Base-by-base conservation (phyloP, 2,888 invertebrate species). In the Dimorphilus gyrociliatus region DNA sequence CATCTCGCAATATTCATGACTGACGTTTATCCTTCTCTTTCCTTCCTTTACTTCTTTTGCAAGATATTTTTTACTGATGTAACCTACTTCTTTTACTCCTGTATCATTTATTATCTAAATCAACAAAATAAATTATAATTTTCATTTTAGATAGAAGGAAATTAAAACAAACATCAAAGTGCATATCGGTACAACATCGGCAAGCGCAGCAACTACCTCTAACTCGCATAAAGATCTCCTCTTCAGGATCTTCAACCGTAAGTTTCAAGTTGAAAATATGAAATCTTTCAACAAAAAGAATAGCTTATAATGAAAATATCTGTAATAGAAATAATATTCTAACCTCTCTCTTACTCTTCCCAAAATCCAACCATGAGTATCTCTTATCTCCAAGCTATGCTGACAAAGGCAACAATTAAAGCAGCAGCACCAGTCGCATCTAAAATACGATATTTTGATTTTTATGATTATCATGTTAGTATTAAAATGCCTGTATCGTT, bases 1-100 rank as follows among this genome's bases (percentile, higher is more conserved):
- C 15, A 46, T 39, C n/a, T 45, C 42, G 27, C 44, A 45, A 33
- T 42, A 40, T 23, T 46, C 46, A 26, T 46, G 46, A 21, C 45
- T 45, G 4, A 42, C 40, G 26, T 46, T 46, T n/a, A 46, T 29
- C 18, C 34, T n/a, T n/a, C n/a, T n/a, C n/a, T n/a, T n/a, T n/a
- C n/a, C 25, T n/a, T 25, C 14, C 13, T 25, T n/a, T 12, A 13
- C 12, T 6, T 25, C 7, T 13, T 25, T 8, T n/a, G 7, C 7
- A 8, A 6, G 7, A 12, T 15, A 25, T 25, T n/a, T n/a, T n/a
- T 31, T 31, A 21, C 17, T 27, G 6, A 31, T 31, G 19, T 29
- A 31, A 7, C 32, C 32, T 19, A 18, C 4, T 6, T 4, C 18
- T 18, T 16, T 31, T 12, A 19, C 19, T n/a, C 27, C 27, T 4